Evolutionary conservation across 2,797 vertebrate species (phyloP), one percentile per base, ranked within the genome.

Genomic region (Myioborus melanocephalus): DNA sequence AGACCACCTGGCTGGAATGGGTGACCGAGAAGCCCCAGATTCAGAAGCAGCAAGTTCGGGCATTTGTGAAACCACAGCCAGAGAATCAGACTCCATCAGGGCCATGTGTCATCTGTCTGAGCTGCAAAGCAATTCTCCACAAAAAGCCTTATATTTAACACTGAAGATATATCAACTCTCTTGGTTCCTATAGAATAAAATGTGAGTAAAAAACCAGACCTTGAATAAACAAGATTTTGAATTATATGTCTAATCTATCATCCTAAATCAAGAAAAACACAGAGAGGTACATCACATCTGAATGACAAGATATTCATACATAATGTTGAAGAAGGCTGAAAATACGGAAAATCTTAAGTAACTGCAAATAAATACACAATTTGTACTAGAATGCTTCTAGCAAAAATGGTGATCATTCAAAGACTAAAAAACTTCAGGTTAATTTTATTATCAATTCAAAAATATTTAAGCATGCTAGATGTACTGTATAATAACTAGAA

Each of bases 81-180:
- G 14, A 79, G 41, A 65, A 50, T 21, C 49, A 52, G 23, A 46
- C 3, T 69, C 14, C 64, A 35, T 18, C 1, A 6, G 18, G 6
- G 13, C 8, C 19, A 53, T 0, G 0, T 8, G 1, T 1, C 26
- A 27, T 8, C 7, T 22, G 2, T 34, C 18, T n/a, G 10, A 77
- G n/a, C 28, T 37, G n/a, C 10, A 83, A 81, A 78, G 14, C 22
- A 75, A 12, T 19, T 84, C 14, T 46, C 50, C 56, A 89, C 19
- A 78, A 70, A 77, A 83, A 41, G 6, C 4, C 10, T 89, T 30
- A 22, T 1, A 59, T 52, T 52, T 52, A 20, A 53, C 28, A 53
- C 2, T 13, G 18, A 63, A 84, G 53, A 23, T 1, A 0, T 9
- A 44, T 35, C 35, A 39, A 32, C 15, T 23, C 13, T 26, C 4